Evolutionary conservation across 1,140 invertebrate genomes (phyloP).

Genomic region (Oscheius sp.): DNA sequence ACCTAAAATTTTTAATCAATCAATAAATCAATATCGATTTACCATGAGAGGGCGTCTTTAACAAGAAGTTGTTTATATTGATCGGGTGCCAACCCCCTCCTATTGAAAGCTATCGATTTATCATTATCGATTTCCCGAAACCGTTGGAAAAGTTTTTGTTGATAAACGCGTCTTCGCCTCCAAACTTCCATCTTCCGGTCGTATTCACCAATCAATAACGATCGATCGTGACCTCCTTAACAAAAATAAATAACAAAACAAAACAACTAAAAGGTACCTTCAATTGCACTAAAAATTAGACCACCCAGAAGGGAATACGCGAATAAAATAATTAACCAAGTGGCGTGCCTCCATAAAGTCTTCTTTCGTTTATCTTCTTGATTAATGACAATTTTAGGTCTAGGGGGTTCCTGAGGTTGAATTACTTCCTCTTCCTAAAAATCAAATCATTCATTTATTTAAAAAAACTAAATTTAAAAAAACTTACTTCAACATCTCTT

Average conservation of each 20-base stretch:
- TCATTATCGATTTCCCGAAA: conserved; percentile 35
- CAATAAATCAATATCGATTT: not conserved
- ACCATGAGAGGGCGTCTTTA: conserved; percentile 33
- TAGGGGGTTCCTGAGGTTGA: not conserved
- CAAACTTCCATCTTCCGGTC: conserved; percentile 29
- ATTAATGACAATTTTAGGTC: conserved; percentile 29
- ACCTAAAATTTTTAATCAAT: conserved; percentile 3
- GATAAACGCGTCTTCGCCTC: conserved; percentile 31
- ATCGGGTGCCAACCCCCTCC: conserved; percentile 9
- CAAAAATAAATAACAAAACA: not conserved
- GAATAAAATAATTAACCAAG: conserved; percentile 26
- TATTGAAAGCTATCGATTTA: conserved; percentile 9
- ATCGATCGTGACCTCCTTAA: conserved; percentile 33
- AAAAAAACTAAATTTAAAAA: not conserved
- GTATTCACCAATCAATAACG: conserved; percentile 21
- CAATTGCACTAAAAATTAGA: conserved; percentile 34
- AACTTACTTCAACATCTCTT: not conserved
- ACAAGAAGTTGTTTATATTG: conserved; percentile 19
- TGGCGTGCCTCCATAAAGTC: conserved; percentile 33
- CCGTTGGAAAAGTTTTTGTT: conserved; percentile 31
- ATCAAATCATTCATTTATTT: not conserved
- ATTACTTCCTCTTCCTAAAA: conserved; percentile 4
- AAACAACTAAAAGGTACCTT: conserved; percentile 20
- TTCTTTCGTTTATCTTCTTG: conserved; percentile 27
- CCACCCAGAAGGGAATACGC: conserved; percentile 35